Percentiles rank a stretch among this genome's conserved stretches.
Conservation (phyloP, 2,888 invertebrate species). For the Habroteleia sp. region DNA sequence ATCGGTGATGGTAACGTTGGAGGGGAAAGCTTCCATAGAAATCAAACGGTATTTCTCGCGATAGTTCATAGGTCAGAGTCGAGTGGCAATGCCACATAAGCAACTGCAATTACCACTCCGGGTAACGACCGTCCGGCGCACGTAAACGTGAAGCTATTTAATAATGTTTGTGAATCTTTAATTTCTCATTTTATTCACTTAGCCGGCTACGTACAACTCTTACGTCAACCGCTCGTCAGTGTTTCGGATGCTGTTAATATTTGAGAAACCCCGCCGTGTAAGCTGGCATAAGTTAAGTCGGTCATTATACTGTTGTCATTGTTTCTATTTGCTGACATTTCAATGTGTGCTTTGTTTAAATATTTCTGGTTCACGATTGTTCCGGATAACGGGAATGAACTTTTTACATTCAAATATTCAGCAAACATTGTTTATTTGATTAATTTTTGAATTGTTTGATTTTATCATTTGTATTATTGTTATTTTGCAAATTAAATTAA, state of each 20-base stretch:
- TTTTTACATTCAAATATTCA: no score
- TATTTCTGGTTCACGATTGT: no score
- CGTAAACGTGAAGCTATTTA: conserved; percentile 34
- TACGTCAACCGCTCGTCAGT: neutral
- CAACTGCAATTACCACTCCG: conserved; percentile 55
- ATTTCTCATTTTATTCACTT: conserved; percentile 36
- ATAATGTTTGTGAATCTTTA: conserved; percentile 26
- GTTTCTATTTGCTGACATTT: no score
- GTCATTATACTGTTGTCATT: no score
- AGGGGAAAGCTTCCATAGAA: conserved; percentile 59
- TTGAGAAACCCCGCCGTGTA: conserved; percentile 2
- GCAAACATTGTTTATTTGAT: no score
- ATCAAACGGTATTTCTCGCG: conserved; percentile 67
- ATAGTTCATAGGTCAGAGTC: conserved; percentile 67
- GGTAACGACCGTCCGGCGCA: conserved; percentile 37
- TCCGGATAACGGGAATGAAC: no score
- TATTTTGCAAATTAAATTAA: no score
- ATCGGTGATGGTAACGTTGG: conserved; percentile 24
- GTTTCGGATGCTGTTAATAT: no score
- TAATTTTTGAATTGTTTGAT: no score
- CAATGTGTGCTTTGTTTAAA: no score
- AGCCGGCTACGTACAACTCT: conserved; percentile 10
- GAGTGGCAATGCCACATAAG: conserved; percentile 66
- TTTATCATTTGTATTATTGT: no score
- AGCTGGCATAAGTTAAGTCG: neutral